Percentiles rank a stretch among this genome's conserved stretches.
phyloP scores from a whole-genome alignment of 2,797 vertebrate species.

The Acanthopagrus latus region DNA sequence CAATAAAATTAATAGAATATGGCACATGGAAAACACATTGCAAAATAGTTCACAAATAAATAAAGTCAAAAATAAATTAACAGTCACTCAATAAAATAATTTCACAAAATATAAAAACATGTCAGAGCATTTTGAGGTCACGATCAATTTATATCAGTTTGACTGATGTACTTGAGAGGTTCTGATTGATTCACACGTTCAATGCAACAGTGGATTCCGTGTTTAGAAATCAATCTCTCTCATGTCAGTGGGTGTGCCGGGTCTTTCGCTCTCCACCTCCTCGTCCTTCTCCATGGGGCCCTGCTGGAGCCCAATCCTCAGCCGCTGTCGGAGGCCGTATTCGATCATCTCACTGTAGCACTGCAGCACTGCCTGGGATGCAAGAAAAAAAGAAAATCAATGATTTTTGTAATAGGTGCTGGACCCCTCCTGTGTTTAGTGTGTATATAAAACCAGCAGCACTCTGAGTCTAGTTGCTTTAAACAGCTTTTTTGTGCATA shows the following conservation, averaged over 20 bases:
- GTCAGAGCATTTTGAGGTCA: conserved; percentile 59
- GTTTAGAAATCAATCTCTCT: conserved; percentile 85
- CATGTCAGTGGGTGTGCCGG: conserved; percentile 86
- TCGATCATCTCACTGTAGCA: conserved; percentile 87
- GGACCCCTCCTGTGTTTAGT: neutral
- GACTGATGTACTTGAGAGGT: conserved; percentile 74
- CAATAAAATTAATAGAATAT: conserved; percentile 69
- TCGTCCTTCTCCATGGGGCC: conserved; percentile 71
- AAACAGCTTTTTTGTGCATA: neutral
- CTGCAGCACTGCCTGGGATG: conserved; percentile 80
- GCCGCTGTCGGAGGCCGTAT: conserved; percentile 78
- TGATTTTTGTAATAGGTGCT: neutral
- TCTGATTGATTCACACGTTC: conserved; percentile 69
- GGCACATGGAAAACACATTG: conserved; percentile 69
- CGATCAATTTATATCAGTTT: conserved; percentile 81
- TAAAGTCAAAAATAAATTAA: conserved; percentile 77
- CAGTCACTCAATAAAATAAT: conserved; percentile 62
- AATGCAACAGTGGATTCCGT: conserved; percentile 21
- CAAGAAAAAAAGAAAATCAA: neutral
- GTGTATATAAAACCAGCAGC: neutral
- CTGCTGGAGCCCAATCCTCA: conserved; percentile 72
- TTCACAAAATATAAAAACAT: conserved; percentile 53
- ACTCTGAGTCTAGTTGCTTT: neutral
- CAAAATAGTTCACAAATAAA: conserved; percentile 73
- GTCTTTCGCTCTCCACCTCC: conserved; percentile 78